phyloP scores from a whole-genome alignment of 92 coral and sea anemone species.

The Porites divaricata region DNA sequence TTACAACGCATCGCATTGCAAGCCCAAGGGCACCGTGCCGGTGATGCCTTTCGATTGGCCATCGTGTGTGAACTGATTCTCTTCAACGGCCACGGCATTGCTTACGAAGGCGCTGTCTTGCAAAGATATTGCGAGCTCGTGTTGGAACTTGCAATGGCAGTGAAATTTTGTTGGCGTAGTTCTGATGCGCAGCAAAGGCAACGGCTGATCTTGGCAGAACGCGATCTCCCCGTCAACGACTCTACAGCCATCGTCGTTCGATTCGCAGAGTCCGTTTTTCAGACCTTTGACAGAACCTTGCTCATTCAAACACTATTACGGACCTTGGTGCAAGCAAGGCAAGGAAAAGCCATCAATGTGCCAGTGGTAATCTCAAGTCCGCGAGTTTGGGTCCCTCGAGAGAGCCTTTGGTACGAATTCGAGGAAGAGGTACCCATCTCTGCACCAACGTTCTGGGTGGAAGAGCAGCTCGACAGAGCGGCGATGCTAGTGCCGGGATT shows the following conservation, averaged over 20 bases:
- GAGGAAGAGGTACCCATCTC: neutral
- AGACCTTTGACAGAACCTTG: neutral
- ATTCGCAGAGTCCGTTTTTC: neutral
- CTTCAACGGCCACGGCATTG: neutral
- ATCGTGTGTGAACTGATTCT: constrained; percentile 11
- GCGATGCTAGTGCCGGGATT: constrained; percentile 1
- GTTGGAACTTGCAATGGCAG: neutral
- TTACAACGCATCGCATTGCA: neutral
- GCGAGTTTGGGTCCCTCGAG: neutral
- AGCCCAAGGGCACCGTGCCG: neutral
- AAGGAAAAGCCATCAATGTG: neutral
- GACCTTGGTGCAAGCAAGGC: neutral
- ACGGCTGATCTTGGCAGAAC: neutral
- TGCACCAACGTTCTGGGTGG: neutral
- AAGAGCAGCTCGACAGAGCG: neutral
- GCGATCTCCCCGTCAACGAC: neutral
- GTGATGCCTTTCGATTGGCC: neutral
- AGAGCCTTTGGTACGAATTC: neutral
- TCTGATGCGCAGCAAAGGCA: constrained; percentile 4
- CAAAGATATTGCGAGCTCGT: neutral
- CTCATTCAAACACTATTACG: neutral
- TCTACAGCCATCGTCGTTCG: constrained; percentile 16
- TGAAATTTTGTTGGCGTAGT: neutral
- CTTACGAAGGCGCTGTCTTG: constrained; percentile 16
- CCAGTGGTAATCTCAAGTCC: neutral